Base-by-base conservation (phyloP, 2,888 invertebrate genomes). In the Brenthis daphne region DNA sequence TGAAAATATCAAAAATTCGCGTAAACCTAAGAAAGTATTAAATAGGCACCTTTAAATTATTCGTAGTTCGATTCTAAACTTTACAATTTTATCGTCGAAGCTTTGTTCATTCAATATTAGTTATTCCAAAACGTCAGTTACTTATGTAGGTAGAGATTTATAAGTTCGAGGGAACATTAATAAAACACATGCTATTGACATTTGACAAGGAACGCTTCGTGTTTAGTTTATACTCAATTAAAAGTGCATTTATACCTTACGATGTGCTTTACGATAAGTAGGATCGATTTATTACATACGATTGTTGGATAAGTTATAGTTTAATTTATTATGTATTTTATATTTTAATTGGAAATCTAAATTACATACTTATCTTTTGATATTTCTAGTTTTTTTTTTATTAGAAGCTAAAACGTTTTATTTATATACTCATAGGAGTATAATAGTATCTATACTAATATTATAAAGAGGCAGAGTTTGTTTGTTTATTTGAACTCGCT, bases 181-280 rank as follows among this genome's bases (percentile, higher is more conserved):
- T 74, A 73, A 74, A 74, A 72, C 72, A 74, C 65, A 58, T 51
- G 66, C 57, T 68, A 72, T 74, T 72, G 73, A 73, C 73, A 66
- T 63, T 63, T 61, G 68, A 73, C 69, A 71, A 69, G 70, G 68
- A 72, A 74, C 63, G 70, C 72, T 70, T 56, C 48, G 67, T 47
- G 57, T 67, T 54, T 65, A 65, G 65, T 67, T 67, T 63, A 67
- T 65, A 70, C 57, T 37, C 67, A 63, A 65, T 67, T 67, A 55
- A 58, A 47, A 63, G 20, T 29, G 14, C 43, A 16, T 69, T 72
- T 67, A 72, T 16, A 56, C 24, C 16, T 50, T 61, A 50, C 69
- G 72, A 69, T 64, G 12, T 66, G 50, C 29, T 48, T 47, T 47
- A 29, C 33, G 50, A 61, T 50, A 51, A 47, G 33, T 61, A 20